A percentile compares a stretch with the other conserved stretches of the same genome.
Conservation (phyloP, 2,888 invertebrate species). For the Apotomis capreana region DNA sequence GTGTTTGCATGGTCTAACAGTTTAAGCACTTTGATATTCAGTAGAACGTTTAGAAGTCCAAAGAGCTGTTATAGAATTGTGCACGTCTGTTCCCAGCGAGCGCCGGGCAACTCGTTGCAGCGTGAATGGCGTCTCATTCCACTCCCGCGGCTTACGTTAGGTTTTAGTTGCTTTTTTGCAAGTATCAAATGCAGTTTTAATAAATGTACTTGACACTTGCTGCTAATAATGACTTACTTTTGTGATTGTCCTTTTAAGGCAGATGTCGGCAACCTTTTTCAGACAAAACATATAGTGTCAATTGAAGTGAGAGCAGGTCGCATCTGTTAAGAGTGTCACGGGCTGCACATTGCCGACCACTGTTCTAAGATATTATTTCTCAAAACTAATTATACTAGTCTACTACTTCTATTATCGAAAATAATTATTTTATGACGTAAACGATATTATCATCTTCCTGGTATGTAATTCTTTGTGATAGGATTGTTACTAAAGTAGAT, state of each 20-base stretch:
- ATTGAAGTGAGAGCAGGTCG: no score
- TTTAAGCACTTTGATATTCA: slow-evolving; percentile 1
- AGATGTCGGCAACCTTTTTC: not conserved
- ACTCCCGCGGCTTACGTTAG: slow-evolving; percentile 48
- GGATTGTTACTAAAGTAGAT: not conserved
- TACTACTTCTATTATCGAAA: no score
- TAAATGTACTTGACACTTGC: slow-evolving; percentile 5
- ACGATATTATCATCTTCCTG: no score
- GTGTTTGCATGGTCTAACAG: not conserved
- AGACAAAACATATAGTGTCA: not conserved
- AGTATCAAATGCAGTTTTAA: slow-evolving; percentile 23
- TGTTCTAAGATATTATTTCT: no score
- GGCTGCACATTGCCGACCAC: no score
- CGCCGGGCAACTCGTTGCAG: slow-evolving; percentile 56
- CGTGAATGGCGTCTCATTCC: slow-evolving; percentile 64
- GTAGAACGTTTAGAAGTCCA: not conserved
- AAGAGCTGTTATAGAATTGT: slow-evolving; percentile 3
- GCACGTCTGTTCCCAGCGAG: slow-evolving; percentile 54
- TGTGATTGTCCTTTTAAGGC: not conserved
- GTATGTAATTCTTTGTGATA: no score
- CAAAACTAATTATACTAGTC: no score
- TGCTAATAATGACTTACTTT: slow-evolving; percentile 2
- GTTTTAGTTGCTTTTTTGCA: slow-evolving; percentile 47
- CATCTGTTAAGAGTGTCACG: no score
- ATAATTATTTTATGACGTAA: no score